These are phyloP conservation scores for Arctocebus calabarensis DNA, from an alignment of 2,797 vertebrate genomes.

Conservation along the genomic window DNA sequence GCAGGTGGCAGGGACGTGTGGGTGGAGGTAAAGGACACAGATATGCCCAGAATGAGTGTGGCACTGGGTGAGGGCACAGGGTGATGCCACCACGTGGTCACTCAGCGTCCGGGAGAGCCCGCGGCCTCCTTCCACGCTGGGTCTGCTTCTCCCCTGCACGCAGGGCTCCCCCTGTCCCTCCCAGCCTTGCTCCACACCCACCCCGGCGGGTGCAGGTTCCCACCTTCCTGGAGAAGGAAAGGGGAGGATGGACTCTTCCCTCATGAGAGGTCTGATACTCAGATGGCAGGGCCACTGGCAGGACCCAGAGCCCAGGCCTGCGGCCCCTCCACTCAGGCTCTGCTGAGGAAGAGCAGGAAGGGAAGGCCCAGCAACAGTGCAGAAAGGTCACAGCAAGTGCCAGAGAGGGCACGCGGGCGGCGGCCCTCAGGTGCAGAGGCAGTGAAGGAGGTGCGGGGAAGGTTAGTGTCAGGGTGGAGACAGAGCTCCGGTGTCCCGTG, in stretches of 20 bases:
- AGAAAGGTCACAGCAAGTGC: conserved; percentile 37
- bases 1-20: not conserved
- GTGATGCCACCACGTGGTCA: not conserved
- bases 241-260: not conserved
- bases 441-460: not conserved
- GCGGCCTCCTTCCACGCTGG: conserved; percentile 72
- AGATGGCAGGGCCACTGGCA: not conserved
- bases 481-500: not conserved
- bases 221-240: not conserved
- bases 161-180: not conserved
- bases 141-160: conserved; percentile 24
- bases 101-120: not conserved
- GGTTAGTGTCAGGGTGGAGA: not conserved
- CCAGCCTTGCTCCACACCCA: not conserved
- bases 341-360: not conserved
- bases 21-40: conserved; percentile 21
- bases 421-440: not conserved
- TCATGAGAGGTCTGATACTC: not conserved
- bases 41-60: not conserved
- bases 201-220: not conserved
- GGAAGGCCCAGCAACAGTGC: not conserved
- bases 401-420: not conserved
- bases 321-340: not conserved
- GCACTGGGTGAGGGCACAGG: not conserved
- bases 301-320: not conserved